phyloP scores from a whole-genome alignment of 2,888 invertebrate species.

The Lumbricus terrestris region DNA sequence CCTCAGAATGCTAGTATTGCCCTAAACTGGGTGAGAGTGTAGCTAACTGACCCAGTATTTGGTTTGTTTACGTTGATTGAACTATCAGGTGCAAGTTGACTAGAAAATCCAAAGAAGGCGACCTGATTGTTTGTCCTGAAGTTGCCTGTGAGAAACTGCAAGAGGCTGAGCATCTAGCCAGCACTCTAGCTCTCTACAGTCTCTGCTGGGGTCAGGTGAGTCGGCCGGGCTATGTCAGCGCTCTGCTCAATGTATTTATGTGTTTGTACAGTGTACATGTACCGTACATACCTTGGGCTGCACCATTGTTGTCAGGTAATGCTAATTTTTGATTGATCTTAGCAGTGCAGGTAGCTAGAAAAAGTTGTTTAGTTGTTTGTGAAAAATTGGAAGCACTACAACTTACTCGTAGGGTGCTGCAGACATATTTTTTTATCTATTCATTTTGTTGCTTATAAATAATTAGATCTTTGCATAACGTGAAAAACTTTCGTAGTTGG shows the following conservation, averaged over 20 bases:
- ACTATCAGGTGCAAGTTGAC: slow-evolving; percentile 26
- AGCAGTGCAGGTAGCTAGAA: background rate
- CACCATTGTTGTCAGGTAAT: background rate
- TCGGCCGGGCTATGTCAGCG: background rate
- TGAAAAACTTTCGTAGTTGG: no score
- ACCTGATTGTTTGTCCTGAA: slow-evolving; percentile 28
- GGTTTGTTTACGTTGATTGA: background rate
- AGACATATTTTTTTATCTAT: no score
- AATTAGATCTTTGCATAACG: no score
- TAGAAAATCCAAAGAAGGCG: slow-evolving; percentile 28
- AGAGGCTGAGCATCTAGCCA: slow-evolving; percentile 55
- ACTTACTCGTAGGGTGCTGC: no score
- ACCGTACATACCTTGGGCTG: background rate
- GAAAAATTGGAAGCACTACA: no score
- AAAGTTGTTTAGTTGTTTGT: background rate
- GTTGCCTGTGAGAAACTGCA: slow-evolving; percentile 48
- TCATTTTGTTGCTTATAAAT: no score
- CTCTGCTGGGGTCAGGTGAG: slow-evolving; percentile 53
- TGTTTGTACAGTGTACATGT: no score
- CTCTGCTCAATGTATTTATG: no score
- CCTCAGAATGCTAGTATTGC: no score
- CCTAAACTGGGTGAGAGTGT: no score
- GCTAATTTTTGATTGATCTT: background rate
- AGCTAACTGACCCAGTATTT: no score
- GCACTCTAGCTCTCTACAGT: slow-evolving; percentile 53